phyloP scores from a whole-genome alignment of 2,888 invertebrate genomes.

The Adela reaumurella region DNA sequence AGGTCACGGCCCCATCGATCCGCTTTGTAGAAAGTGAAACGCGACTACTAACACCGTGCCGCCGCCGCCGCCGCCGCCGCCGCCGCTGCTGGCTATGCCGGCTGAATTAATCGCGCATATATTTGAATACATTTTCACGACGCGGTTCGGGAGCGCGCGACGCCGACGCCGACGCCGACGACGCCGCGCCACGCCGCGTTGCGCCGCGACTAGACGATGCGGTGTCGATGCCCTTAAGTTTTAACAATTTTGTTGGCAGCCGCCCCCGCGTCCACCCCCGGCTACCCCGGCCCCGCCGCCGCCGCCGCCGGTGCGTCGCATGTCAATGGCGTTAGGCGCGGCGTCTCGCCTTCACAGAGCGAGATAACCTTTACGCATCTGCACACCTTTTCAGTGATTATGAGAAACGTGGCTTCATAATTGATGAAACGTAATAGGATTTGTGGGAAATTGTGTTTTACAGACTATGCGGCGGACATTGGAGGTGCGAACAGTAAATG shows the following conservation, averaged over 20 bases:
- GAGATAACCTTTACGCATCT: too few species aligned
- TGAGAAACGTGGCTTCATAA: too few species aligned
- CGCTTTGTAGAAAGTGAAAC: slow-evolving; percentile 52
- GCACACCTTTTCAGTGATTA: too few species aligned
- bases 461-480: too few species aligned
- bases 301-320: neutral
- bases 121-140: slow-evolving; percentile 50
- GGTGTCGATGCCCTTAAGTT: slow-evolving; percentile 31
- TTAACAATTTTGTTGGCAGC: slow-evolving; percentile 40
- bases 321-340: slow-evolving; percentile 1
- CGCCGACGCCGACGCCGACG: slow-evolving; percentile 49
- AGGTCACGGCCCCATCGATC: slow-evolving; percentile 57
- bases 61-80: too few species aligned
- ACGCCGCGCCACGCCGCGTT: slow-evolving; percentile 45
- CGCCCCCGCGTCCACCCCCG: neutral
- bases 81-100: slow-evolving; percentile 51
- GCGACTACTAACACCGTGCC: slow-evolving; percentile 56
- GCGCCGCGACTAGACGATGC: slow-evolving; percentile 22
- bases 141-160: slow-evolving; percentile 28
- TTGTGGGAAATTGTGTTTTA: too few species aligned
- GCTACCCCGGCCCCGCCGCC: neutral
- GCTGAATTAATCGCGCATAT: slow-evolving; percentile 60
- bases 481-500: too few species aligned
- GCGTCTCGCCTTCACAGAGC: too few species aligned
- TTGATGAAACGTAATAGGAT: too few species aligned